Evolutionary conservation across 2,797 vertebrate species (phyloP), one percentile per base, ranked within the genome.

Genomic region (Mormyrus proboscirostris): DNA sequence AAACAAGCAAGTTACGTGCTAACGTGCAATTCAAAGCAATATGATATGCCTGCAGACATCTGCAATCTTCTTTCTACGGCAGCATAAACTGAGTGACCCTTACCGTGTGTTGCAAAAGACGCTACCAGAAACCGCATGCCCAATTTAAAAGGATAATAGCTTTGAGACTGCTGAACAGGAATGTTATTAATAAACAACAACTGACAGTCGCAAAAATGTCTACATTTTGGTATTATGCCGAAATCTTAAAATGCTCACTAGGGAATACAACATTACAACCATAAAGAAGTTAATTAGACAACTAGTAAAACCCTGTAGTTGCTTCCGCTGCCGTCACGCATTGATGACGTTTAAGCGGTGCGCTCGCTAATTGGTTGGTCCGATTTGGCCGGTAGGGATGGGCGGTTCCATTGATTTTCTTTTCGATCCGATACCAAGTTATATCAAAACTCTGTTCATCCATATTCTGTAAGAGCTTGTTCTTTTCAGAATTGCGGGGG

Each of bases 301-400:
- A 53, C 22, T 51, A 85, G 41, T 53, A 12, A 12, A 47, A 29
- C 49, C 47, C 50, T 53, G 44, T 25, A 73, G 47, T 88, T 38
- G 16, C 51, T 76, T 82, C 49, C n/a, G 69, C 29, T 57, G 6
- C 50, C 3, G 88, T 79, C 88, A 53, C 88, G 73, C 33, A 44
- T 55, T 33, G 88, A 88, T 88, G 69, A 88, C 88, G 88, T 55
- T 55, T 88, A 5, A 12, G 7, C 19, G 41, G 3, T 44, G 41
- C 19, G 76, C 41, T 82, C 41, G 38, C 76, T 47, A 47, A 82
- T 82, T 82, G 76, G 76, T n/a, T 44, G 6, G 41, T 22, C 41
- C 22, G 19, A 19, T 44, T 82, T 47, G 41, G 44, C 16, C 16
- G 2, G 41, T 14, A 47, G 12, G 29, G 29, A 38, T 73, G 29